Evolutionary conservation across 1,140 invertebrate genomes (phyloP), one percentile per base, ranked within the genome.

Genomic region (Hyphantria cunea): DNA sequence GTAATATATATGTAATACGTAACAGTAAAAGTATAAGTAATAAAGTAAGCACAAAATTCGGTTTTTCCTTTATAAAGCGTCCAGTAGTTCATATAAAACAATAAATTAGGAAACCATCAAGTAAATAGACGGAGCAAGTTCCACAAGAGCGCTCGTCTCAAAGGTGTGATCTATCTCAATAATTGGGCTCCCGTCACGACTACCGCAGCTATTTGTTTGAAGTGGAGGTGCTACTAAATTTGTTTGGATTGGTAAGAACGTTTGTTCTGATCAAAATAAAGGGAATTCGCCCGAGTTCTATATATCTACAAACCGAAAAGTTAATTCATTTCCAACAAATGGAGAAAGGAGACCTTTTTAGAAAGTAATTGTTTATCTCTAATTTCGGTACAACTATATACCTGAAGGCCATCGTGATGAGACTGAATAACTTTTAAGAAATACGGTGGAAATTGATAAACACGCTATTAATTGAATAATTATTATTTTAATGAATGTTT

Each of bases 81-180:
- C 37, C 2, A 39, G 37, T 39, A 44, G n/a, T 13, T 12, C 12
- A 12, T 44, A 44, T 1, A 42, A 42, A 55, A 55, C 52, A 33
- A 55, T 55, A 45, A 17, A 55, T 55, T 47, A 55, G 32, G 53
- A 4, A 34, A 10, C 13, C 32, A 45, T 45, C 41, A 34, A 47
- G 12, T 52, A 52, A 52, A 50, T 50, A 50, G 34, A 42, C 51
- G 14, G 31, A 25, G 25, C 6, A 32, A 55, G 53, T 55, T 55
- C 42, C 41, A 37, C 13, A 14, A n/a, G 33, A 58, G 13, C 45
- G 32, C 53, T 33, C 42, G 41, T 58, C 45, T 42, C 44, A n/a
- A 17, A 48, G 54, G 45, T 48, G 54, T 55, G 53, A 58, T 58
- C 48, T 58, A 48, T 58, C 54, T 58, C 45, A 58, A 58, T 58